Conservation (phyloP, 2,888 invertebrate genomes). For the Leucoptera coffeella region DNA sequence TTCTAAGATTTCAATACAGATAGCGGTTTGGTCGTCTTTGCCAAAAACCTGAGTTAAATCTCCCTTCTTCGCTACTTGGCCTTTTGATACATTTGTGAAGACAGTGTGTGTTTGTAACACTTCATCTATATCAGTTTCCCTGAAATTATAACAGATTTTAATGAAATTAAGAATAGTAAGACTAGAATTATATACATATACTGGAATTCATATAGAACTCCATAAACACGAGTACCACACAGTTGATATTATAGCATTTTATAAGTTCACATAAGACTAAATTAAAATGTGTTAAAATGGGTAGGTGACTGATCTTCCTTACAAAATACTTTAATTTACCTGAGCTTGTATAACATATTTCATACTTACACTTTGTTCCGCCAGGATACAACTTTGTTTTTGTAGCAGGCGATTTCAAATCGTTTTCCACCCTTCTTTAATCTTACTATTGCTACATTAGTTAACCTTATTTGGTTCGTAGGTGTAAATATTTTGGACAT, state of each 20-base stretch:
- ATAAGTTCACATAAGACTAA: too few relatives aligned
- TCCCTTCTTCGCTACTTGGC: slow-evolving; percentile 95
- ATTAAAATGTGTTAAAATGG: neutral
- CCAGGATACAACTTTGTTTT: slow-evolving; percentile 98
- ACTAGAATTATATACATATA: too few relatives aligned
- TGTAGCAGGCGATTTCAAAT: slow-evolving; percentile 99
- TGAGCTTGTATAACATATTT: slow-evolving; percentile 5
- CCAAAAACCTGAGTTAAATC: slow-evolving; percentile 89
- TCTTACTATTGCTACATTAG: slow-evolving; percentile 96
- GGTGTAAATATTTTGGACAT: slow-evolving; percentile 95
- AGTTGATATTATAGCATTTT: too few relatives aligned
- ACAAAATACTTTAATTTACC: slow-evolving; percentile 1
- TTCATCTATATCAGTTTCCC: slow-evolving; percentile 98
- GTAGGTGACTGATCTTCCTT: neutral
- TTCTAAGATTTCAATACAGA: slow-evolving; percentile 87
- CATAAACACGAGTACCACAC: too few relatives aligned
- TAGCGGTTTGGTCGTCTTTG: slow-evolving; percentile 84
- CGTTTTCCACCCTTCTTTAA: slow-evolving; percentile 96
- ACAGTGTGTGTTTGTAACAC: slow-evolving; percentile 95
- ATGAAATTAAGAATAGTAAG: too few relatives aligned
- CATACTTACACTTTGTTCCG: slow-evolving; percentile 85
- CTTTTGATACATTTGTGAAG: slow-evolving; percentile 97
- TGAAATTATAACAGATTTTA: too few relatives aligned
- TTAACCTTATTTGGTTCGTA: slow-evolving; percentile 95
- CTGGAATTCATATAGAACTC: too few relatives aligned